Evolutionary conservation across 2,888 invertebrate genomes (phyloP).

Genomic region (Drosophila quasianomalipes): DNA sequence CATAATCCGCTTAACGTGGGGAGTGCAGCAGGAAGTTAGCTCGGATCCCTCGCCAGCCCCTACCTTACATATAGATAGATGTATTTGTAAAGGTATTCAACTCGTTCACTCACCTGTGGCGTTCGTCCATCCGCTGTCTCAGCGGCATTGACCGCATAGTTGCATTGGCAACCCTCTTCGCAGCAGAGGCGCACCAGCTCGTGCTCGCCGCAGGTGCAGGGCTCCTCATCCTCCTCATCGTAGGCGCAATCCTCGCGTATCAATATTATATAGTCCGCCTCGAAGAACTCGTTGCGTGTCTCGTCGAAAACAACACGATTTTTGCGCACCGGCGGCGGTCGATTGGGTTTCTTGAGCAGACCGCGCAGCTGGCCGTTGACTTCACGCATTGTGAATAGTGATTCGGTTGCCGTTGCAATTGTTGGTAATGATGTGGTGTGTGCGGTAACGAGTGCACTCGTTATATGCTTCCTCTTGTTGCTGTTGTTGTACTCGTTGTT

Average conservation of each 20-base stretch:
- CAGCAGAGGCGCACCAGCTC: constrained; percentile 89
- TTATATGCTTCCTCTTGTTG: constrained; percentile 13
- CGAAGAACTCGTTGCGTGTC: constrained; percentile 95
- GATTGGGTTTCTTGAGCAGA: constrained; percentile 91
- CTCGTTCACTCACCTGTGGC: constrained; percentile 83
- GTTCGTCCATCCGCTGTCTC: constrained; percentile 74
- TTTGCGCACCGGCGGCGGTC: constrained; percentile 89
- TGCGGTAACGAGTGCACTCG: constrained; percentile 30
- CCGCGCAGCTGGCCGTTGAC: constrained; percentile 85
- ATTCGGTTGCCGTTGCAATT: constrained; percentile 10
- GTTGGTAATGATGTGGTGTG: not conserved
- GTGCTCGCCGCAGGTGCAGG: constrained; percentile 91
- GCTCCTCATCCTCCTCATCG: constrained; percentile 91
- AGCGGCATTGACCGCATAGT: constrained; percentile 84
- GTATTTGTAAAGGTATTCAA: not conserved
- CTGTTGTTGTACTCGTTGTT: constrained; percentile 19
- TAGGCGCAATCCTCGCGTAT: constrained; percentile 95
- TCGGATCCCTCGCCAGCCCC: too few relatives aligned
- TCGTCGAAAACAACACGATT: constrained; percentile 95
- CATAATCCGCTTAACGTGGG: constrained; percentile 49
- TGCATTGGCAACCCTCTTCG: constrained; percentile 89
- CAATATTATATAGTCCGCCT: constrained; percentile 95
- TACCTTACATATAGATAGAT: not conserved
- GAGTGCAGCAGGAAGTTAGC: constrained; percentile 2
- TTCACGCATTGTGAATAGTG: constrained; percentile 84